phyloP scores from a whole-genome alignment of 2,797 vertebrate genomes.

The Phoeniculus purpureus region DNA sequence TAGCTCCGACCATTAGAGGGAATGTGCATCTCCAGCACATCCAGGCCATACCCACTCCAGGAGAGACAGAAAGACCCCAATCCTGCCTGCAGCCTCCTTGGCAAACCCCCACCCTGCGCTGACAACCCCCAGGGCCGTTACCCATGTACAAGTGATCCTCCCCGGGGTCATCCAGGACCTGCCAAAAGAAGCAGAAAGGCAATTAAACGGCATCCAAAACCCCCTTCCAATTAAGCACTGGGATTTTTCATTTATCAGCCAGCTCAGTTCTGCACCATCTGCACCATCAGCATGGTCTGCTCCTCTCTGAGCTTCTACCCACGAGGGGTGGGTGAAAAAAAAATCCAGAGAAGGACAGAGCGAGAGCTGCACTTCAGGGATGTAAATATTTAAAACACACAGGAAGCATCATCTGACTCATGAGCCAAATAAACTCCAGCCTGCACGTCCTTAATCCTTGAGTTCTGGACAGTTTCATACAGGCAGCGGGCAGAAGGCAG shows the following conservation, averaged over 20 bases:
- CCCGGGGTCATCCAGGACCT: slow-evolving; percentile 97
- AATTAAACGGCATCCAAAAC: neutral
- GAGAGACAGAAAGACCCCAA: neutral
- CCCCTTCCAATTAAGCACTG: neutral
- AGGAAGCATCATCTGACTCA: slow-evolving; percentile 46
- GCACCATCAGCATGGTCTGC: neutral
- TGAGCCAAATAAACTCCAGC: slow-evolving; percentile 54
- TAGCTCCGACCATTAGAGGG: neutral
- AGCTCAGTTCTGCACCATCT: neutral
- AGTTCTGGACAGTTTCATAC: neutral
- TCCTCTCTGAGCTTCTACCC: neutral
- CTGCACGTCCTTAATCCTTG: neutral
- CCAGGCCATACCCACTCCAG: neutral
- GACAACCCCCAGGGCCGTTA: slow-evolving; percentile 59
- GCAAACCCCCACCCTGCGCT: neutral
- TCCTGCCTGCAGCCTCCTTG: fast-evolving
- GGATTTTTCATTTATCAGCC: neutral
- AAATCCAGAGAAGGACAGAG: neutral
- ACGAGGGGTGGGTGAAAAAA: neutral
- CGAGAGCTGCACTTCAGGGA: slow-evolving; percentile 41
- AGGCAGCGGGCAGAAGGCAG: neutral
- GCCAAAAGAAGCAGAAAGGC: slow-evolving; percentile 35
- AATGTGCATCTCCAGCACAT: neutral
- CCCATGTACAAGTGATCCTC: slow-evolving; percentile 99
- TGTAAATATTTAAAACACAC: slow-evolving; percentile 59